phyloP scores from a whole-genome alignment of 1,140 invertebrate genomes.

The Drosophila parabipectinata region DNA sequence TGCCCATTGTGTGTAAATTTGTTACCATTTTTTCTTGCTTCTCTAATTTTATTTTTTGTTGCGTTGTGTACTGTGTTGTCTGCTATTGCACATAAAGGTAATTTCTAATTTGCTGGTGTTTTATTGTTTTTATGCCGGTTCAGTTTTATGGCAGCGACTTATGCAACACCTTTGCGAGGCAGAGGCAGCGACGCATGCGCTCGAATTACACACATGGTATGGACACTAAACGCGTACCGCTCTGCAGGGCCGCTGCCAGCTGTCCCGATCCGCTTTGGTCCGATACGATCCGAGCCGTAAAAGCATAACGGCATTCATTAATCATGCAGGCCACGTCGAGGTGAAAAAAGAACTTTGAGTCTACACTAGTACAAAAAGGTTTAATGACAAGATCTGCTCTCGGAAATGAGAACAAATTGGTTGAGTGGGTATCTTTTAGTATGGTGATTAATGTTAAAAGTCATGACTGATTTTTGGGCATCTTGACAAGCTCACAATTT shows the following conservation, averaged over 20 bases:
- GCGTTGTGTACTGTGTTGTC: conserved; percentile 5
- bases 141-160: conserved; percentile 64
- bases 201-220: conserved; percentile 58
- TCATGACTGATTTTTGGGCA: background rate
- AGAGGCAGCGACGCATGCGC: conserved; percentile 64
- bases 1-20: conserved; percentile 80
- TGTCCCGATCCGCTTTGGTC: conserved; percentile 5
- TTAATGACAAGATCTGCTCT: conserved; percentile 13
- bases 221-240: conserved; percentile 49
- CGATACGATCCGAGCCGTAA: conserved; percentile 43
- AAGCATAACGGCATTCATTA: conserved; percentile 79
- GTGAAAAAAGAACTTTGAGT: conserved; percentile 37
- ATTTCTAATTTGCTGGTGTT: conserved; percentile 81
- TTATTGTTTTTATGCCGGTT: conserved; percentile 72
- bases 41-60: conserved; percentile 9
- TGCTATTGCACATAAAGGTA: conserved; percentile 75
- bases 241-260: conserved; percentile 17
- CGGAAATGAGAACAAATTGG: conserved; percentile 27
- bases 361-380: conserved; percentile 21
- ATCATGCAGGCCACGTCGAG: conserved; percentile 64
- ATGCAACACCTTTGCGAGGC: conserved; percentile 49
- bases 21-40: conserved; percentile 65
- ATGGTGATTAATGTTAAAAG: conserved; percentile 7
- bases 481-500: background rate
- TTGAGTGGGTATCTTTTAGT: background rate